phyloP scores from a whole-genome alignment of 2,888 invertebrate species.

The Luperina nickerlii region DNA sequence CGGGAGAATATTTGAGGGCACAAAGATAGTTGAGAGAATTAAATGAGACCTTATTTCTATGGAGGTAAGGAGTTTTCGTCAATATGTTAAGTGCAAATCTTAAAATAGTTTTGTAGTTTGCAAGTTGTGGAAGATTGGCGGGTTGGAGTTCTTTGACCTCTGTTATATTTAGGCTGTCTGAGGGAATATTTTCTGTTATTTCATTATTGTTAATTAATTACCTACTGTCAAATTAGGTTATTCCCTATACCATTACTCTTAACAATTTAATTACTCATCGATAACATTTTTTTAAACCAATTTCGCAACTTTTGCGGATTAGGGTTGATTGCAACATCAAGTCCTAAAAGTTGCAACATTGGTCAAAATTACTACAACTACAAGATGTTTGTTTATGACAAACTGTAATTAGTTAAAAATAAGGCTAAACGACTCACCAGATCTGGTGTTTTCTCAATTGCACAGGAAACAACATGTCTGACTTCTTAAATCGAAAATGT shows the following conservation, averaged over 20 bases:
- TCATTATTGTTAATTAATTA: not conserved
- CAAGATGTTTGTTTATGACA: not conserved
- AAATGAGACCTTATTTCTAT: slow-evolving; percentile 53
- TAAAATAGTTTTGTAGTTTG: slow-evolving; percentile 41
- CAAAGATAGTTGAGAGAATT: slow-evolving; percentile 14
- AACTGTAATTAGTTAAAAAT: not conserved
- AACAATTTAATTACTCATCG: not conserved
- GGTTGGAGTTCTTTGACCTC: not conserved
- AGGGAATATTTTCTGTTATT: not conserved
- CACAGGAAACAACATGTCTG: too few relatives aligned
- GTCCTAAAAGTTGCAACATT: not conserved
- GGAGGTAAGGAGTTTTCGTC: slow-evolving; percentile 38
- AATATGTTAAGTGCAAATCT: slow-evolving; percentile 41
- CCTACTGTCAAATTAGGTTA: not conserved
- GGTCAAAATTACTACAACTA: not conserved
- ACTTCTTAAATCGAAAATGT: too few relatives aligned
- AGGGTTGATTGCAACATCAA: not conserved
- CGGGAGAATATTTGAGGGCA: slow-evolving; percentile 41
- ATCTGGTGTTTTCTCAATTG: too few relatives aligned
- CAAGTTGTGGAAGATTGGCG: slow-evolving; percentile 1
- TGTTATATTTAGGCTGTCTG: not conserved
- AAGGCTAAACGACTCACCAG: not conserved
- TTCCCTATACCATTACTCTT: not conserved
- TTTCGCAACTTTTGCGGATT: not conserved
- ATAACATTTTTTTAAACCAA: not conserved